Percentiles rank a stretch among this genome's conserved stretches.
These are phyloP conservation scores for Lissonota sp. DNA, from an alignment of 2,888 invertebrate species.

Conservation along the genomic window DNA sequence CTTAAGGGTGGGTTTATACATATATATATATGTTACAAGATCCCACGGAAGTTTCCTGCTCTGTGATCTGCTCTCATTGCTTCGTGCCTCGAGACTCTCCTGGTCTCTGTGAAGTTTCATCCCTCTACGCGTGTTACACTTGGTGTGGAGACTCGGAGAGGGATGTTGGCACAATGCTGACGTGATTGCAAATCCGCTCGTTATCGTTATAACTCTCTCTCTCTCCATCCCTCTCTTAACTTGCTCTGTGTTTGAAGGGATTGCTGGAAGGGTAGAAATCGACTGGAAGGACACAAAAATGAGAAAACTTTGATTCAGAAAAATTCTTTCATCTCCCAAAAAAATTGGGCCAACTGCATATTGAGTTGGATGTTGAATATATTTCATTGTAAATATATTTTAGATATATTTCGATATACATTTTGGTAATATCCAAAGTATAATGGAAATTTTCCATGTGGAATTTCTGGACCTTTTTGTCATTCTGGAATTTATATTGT, in stretches of 20 bases:
- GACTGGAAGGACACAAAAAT: conserved; percentile 9
- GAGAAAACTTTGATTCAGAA: no score
- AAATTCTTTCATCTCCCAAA: no score
- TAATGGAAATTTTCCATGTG: no score
- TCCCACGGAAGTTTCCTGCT: conserved; percentile 72
- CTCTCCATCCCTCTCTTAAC: no score
- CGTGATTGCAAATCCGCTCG: conserved; percentile 82
- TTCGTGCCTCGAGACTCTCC: conserved; percentile 18
- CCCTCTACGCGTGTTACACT: conserved; percentile 76
- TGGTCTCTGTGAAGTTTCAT: conserved; percentile 75
- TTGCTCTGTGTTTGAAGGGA: conserved; percentile 26
- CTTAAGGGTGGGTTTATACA: no score
- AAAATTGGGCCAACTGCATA: no score
- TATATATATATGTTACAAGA: conserved; percentile 17
- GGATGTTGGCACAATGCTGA: conserved; percentile 78
- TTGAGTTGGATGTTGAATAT: no score
- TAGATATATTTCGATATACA: no score
- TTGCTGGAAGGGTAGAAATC: not conserved
- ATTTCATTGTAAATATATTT: no score
- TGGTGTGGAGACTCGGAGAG: conserved; percentile 62
- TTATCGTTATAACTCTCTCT: conserved; percentile 78
- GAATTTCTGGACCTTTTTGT: no score
- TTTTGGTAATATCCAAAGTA: no score
- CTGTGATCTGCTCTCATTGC: conserved; percentile 75
- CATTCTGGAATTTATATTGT: no score